Base-by-base conservation (phyloP, 1,140 invertebrate species). In the Camponotus floridanus region DNA sequence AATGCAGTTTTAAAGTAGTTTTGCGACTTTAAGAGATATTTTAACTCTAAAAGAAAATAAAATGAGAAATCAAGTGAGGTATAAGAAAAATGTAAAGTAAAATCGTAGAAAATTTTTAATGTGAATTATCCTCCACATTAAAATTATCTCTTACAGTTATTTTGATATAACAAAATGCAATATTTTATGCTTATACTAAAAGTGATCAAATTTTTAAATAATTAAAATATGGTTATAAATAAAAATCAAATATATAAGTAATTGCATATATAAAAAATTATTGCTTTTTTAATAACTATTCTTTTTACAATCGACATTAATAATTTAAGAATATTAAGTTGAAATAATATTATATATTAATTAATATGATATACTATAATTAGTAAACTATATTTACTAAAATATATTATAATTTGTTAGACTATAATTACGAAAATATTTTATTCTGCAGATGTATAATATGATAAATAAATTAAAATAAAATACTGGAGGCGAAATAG, bases 1-100 rank as follows among this genome's bases (percentile, higher is more conserved):
- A 36, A 21, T 55, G 42, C 21, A 78, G 48, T 39, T 78, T 85
- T 42, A 65, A 78, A 61, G 18, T 15, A 84, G 73, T 74, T 76
- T 9, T 0, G 33, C 31, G n/a, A 76, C 45, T 64, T 67, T 21
- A 31, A 64, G 33, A 59, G 26, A 73, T 71, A 61, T 42, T 61
- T 42, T 36, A 57, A 51, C 6, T 55, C 39, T 42, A 55, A 9
- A 8, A 9, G 13, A 26, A 26, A 26, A 33, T 73, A 13, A 59
- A 45, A 33, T 18, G 9, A 3, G 9, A 42, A 68, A 57, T 1
- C 8, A 68, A 80, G 7, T 57, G 11, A 45, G 18, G 55, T 21
- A 21, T n/a, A 31, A 26, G n/a, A 1, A 7, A 68, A 6, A 68
- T 42, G 15, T 31, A 13, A 48, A 4, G 26, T 3, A 70, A 73